phyloP scores from a whole-genome alignment of 2,888 invertebrate genomes.

The Dasypogon diadema region DNA sequence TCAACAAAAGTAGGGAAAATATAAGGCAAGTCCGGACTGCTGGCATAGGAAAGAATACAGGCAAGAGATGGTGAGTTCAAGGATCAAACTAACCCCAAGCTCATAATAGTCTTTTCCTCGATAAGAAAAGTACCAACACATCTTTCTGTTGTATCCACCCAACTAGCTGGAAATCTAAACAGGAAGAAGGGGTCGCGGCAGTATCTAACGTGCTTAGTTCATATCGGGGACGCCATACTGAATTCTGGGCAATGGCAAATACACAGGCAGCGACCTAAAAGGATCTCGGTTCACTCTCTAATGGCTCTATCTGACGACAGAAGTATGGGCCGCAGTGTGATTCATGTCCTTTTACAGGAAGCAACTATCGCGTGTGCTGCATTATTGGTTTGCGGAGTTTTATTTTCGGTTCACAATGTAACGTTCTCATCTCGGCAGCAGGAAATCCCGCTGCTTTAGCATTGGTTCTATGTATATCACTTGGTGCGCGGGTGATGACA shows the following conservation, averaged over 20 bases:
- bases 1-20: conserved; percentile 7
- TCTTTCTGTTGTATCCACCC: neutral
- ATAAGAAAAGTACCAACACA: neutral
- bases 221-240: conserved; percentile 42
- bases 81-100: conserved; percentile 32
- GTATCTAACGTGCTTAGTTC: neutral
- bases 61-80: conserved; percentile 20
- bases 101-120: neutral
- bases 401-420: conserved; percentile 30
- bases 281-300: conserved; percentile 61
- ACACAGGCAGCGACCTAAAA: conserved; percentile 28
- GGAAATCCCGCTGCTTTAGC: conserved; percentile 19
- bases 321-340: conserved; percentile 65
- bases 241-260: conserved; percentile 14
- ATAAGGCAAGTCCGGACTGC: conserved; percentile 6
- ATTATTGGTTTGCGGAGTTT: conserved; percentile 52
- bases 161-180: neutral
- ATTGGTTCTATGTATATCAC: neutral
- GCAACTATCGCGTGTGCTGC: conserved; percentile 48
- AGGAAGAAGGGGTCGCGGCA: neutral
- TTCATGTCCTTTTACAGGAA: conserved; percentile 61
- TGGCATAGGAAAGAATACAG: neutral
- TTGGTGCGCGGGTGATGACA: conserved; percentile 45
- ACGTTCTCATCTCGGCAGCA: neutral
- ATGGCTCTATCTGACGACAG: conserved; percentile 68